Evolutionary conservation across 2,888 invertebrate species (phyloP), one percentile per base, ranked within the genome.

Genomic region (Schizaphis graminum): DNA sequence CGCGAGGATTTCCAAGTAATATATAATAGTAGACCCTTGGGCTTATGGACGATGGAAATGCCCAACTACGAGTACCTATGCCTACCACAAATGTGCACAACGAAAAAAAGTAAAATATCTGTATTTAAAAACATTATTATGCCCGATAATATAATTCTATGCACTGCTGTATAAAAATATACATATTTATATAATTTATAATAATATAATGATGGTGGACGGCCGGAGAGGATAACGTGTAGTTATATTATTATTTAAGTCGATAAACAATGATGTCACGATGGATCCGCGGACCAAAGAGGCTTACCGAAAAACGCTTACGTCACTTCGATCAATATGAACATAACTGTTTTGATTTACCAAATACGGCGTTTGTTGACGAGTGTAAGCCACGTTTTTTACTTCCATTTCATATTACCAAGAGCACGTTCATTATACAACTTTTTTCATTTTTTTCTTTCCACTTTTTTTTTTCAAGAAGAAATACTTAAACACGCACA

Each of bases 291-390:
- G 92, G 77, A 77, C 88, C 88, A 89, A 88, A 92, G 88, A 93
- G 92, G 86, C 90, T 94, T 91, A 90, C 90, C 90, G 41, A 94
- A 94, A 90, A 91, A 90, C 67, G 94, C 90, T 94, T 94, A 94
- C 94, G 94, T 94, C 94, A 94, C 67, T 86, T 84, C 90, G 85
- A 94, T 94, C 94, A 93, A 93, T 91, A 91, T 49, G 90, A 90
- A 89, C 89, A 85, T 90, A 89, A 93, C 89, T 89, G 90, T 94
- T 94, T 94, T 94, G 94, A 94, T 94, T 91, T 91, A 86, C 94
- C 91, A 67, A 94, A 94, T 94, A 94, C 47, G 93, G 93, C 53
- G 91, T 90, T 94, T 91, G 94, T 91, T 94, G 94, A 94, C 94
- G 94, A 93, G 49, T 57, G 94, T 49, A 49, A 86, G 86, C 94